Evolutionary conservation across 53 echinoderm and acorn worm genomes (phyloP).

Genomic region (Paracentrotus lividus): DNA sequence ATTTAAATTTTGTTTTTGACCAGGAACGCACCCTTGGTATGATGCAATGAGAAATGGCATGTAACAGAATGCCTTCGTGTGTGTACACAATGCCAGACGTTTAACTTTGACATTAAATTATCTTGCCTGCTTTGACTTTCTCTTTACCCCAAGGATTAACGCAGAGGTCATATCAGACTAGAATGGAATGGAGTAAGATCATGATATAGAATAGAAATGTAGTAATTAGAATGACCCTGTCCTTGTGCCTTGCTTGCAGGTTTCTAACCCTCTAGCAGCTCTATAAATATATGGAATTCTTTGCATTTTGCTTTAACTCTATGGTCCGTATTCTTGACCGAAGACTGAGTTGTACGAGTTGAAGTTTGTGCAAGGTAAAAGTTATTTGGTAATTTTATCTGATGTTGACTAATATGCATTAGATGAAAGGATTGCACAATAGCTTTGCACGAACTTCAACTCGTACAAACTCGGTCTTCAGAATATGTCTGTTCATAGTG

Average conservation of each 20-base stretch:
- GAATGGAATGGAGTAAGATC: slow-evolving; percentile 68
- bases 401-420: too few relatives aligned
- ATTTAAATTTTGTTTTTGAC: too few relatives aligned
- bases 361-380: too few relatives aligned
- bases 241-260: slow-evolving; percentile 17
- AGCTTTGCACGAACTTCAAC: too few relatives aligned
- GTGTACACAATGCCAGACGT: slow-evolving; percentile 17
- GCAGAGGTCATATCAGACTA: slow-evolving; percentile 66
- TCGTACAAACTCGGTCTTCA: too few relatives aligned
- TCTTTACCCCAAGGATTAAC: slow-evolving; percentile 60
- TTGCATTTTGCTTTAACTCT: not conserved
- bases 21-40: too few relatives aligned
- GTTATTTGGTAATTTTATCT: too few relatives aligned
- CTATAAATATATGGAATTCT: slow-evolving; percentile 35
- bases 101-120: slow-evolving; percentile 40
- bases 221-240: slow-evolving; percentile 50
- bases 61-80: slow-evolving; percentile 31
- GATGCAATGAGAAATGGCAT: slow-evolving; percentile 40
- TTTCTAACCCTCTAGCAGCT: slow-evolving; percentile 25
- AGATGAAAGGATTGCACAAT: too few relatives aligned
- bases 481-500: too few relatives aligned
- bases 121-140: slow-evolving; percentile 51
- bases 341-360: too few relatives aligned
- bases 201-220: slow-evolving; percentile 50
- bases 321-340: not conserved